Evolutionary conservation across 2,113 vertebrate species (phyloP).

Genomic region (Felis chaus): DNA sequence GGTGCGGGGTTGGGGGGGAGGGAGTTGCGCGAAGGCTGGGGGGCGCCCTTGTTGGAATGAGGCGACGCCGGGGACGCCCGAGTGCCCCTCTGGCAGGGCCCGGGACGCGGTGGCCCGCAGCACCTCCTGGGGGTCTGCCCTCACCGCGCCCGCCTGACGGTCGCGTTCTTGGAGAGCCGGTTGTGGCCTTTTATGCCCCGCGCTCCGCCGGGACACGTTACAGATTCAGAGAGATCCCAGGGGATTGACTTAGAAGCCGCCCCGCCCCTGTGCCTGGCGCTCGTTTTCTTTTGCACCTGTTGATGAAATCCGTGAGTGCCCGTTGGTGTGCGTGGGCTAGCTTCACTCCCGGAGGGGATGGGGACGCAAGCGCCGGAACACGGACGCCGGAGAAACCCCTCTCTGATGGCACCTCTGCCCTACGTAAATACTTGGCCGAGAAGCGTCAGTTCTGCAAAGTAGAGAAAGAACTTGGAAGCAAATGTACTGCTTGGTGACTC

Average conservation of each 20-base stretch:
- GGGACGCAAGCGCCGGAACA: accelerated
- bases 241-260: not conserved
- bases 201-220: not conserved
- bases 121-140: not conserved
- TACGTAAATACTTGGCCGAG: not conserved
- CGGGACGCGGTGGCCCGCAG: not conserved
- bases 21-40: not conserved
- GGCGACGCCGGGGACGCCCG: not conserved
- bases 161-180: not conserved
- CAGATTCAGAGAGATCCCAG: accelerated
- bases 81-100: not conserved
- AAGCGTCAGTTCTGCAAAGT: not conserved
- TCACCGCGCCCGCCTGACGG: not conserved
- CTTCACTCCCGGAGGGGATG: not conserved
- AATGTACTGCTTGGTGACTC: accelerated
- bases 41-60: not conserved
- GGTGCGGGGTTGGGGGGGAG: not conserved
- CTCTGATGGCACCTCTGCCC: not conserved
- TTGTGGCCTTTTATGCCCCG: accelerated
- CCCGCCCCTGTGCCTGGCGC: not conserved
- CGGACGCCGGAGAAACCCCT: not conserved
- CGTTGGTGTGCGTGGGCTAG: not conserved
- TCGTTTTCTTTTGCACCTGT: not conserved
- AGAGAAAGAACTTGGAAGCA: not conserved
- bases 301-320: not conserved